phyloP scores from a whole-genome alignment of 2,113 vertebrate species.

The Rissa tridactyla region DNA sequence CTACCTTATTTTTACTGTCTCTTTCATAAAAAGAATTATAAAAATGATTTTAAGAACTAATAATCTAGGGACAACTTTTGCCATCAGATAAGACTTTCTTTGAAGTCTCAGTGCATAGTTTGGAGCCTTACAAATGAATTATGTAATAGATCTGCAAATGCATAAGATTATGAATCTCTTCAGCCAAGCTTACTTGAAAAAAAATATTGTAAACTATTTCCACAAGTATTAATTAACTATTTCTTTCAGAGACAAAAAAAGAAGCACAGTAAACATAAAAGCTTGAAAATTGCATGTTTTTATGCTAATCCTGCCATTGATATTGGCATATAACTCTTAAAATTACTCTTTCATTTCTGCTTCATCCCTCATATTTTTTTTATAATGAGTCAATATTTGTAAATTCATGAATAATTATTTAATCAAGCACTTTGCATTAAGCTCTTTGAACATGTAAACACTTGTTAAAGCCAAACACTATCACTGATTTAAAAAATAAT shows the following conservation, averaged over 20 bases:
- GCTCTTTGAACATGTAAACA: neutral
- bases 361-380: neutral
- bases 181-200: neutral
- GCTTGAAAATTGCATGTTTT: neutral
- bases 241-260: neutral
- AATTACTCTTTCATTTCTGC: neutral
- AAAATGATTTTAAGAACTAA: neutral
- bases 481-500: neutral
- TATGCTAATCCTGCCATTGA: neutral
- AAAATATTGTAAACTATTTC: neutral
- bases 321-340: neutral
- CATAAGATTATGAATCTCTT: neutral
- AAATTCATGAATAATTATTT: conserved; percentile 22
- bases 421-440: neutral
- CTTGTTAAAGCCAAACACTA: neutral
- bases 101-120: neutral
- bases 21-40: neutral
- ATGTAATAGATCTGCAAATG: conserved; percentile 5
- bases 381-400: neutral
- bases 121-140: neutral
- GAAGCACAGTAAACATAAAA: neutral
- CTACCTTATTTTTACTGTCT: neutral
- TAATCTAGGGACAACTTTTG: conserved; percentile 4
- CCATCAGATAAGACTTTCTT: conserved; percentile 16
- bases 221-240: neutral